Percentiles rank a stretch among this genome's conserved stretches.
Evolutionary conservation across 2,113 vertebrate genomes (phyloP).

Genomic region (Rhinoptilus africanus): DNA sequence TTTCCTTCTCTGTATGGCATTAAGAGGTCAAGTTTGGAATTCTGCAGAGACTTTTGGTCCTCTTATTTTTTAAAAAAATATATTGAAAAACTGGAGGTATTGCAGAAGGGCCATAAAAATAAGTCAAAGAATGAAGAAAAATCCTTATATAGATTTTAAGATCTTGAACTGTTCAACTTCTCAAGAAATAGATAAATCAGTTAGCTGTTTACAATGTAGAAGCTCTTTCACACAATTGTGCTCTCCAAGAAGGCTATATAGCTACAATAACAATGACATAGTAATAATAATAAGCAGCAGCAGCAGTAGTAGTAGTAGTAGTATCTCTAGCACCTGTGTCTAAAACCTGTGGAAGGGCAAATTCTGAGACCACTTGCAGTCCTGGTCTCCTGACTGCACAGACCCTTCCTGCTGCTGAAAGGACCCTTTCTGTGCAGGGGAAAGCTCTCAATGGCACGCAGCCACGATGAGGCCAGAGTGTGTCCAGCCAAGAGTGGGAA

Average conservation of each 20-base stretch:
- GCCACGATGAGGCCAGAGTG: accelerated
- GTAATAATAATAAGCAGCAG: not conserved
- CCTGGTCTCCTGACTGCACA: not conserved
- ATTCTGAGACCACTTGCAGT: no score
- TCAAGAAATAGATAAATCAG: not conserved
- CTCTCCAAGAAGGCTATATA: not conserved
- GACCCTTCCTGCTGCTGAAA: not conserved
- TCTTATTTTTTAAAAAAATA: not conserved
- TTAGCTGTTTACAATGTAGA: not conserved
- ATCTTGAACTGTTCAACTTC: not conserved
- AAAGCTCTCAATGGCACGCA: not conserved
- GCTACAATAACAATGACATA: not conserved
- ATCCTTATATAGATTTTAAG: not conserved
- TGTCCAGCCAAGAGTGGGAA: not conserved
- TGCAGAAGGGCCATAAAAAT: not conserved
- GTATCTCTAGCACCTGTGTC: not conserved
- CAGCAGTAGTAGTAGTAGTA: not conserved
- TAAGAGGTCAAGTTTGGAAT: not conserved
- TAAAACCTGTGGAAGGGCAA: not conserved
- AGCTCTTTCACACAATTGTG: not conserved
- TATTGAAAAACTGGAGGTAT: not conserved
- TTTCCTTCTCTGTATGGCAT: not conserved
- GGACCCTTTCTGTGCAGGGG: no score
- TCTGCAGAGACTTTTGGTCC: not conserved
- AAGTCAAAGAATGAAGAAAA: not conserved